These are phyloP conservation scores for Sarcophilus harrisii DNA, from an alignment of 2,797 vertebrate genomes.

Conservation along the genomic window DNA sequence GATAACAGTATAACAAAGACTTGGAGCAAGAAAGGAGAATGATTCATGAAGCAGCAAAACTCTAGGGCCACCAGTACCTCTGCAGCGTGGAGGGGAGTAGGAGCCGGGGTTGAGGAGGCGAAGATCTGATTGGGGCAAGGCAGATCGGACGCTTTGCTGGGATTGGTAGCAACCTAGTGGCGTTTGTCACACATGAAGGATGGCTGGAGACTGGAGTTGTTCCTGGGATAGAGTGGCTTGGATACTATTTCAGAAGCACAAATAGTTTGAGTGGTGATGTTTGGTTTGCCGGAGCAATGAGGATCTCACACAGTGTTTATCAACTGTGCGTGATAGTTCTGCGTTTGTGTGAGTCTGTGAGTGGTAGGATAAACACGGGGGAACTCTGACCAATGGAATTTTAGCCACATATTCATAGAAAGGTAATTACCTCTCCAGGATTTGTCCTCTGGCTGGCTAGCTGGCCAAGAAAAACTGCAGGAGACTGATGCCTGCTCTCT, in stretches of 20 bases:
- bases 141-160: constrained; percentile 34
- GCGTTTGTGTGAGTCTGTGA: not conserved
- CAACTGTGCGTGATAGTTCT: not conserved
- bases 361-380: not conserved
- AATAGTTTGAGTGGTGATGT: constrained; percentile 8
- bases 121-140: constrained; percentile 8
- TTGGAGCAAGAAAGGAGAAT: not conserved
- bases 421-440: not conserved
- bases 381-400: not conserved
- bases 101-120: constrained; percentile 37
- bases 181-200: not conserved
- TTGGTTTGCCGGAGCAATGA: constrained; percentile 42
- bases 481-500: not conserved
- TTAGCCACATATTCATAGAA: not conserved
- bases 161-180: constrained; percentile 31
- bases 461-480: not conserved
- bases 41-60: constrained; percentile 22
- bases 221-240: constrained; percentile 18
- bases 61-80: constrained; percentile 2
- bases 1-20: not conserved
- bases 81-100: constrained; percentile 34
- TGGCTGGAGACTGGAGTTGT: constrained; percentile 20
- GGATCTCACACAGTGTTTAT: not conserved
- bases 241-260: constrained; percentile 44
- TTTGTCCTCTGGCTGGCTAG: not conserved